These are phyloP conservation scores for Ericerus pela DNA, from an alignment of 1,140 invertebrate genomes.

Conservation along the genomic window DNA sequence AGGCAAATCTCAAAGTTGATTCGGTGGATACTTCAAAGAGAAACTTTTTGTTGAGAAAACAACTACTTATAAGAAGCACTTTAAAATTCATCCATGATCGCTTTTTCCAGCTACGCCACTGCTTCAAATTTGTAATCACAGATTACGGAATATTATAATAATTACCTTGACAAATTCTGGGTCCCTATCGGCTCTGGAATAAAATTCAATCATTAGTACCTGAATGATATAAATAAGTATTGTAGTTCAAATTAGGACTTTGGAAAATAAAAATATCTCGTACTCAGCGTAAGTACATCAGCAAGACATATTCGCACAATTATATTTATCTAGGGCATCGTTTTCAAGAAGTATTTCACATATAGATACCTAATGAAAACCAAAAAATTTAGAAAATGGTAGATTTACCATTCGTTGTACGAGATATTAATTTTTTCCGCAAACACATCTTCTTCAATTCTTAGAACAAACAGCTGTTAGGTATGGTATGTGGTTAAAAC, in stretches of 20 bases:
- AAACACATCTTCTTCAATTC: no score
- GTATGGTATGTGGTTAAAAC: no score
- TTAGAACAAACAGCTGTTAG: no score
- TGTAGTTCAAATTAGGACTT: not conserved
- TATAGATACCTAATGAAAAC: not conserved
- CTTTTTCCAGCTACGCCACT: no score
- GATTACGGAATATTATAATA: not conserved
- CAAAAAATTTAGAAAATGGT: no score
- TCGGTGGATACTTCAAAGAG: no score
- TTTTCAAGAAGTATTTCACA: not conserved
- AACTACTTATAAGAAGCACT: not conserved
- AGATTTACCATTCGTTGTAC: no score
- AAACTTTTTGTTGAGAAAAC: not conserved
- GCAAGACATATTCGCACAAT: constrained; percentile 5
- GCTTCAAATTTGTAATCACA: no score
- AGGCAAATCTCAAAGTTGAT: no score
- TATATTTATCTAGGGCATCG: not conserved
- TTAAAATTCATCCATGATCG: no score
- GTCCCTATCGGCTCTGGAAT: constrained; percentile 24
- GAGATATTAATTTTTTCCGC: no score
- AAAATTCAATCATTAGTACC: constrained; percentile 12
- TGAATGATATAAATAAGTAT: constrained; percentile 3
- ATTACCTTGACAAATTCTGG: constrained; percentile 27
- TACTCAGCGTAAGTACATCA: not conserved
- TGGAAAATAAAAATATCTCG: constrained; percentile 1